Conservation (phyloP, 2,113 vertebrate species). For the Cyphomyrus plagiostoma region DNA sequence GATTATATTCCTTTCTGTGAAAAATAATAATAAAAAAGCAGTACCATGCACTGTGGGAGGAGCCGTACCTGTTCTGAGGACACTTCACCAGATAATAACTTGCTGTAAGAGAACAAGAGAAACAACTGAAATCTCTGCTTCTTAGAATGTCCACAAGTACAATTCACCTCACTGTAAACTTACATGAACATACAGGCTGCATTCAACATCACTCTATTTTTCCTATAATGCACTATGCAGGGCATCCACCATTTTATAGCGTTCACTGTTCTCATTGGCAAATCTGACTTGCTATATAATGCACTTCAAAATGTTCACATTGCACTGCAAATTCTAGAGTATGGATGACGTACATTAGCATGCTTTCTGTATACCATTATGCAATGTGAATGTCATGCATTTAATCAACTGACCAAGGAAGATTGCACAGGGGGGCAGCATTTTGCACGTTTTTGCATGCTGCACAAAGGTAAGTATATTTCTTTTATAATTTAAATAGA, state of each 20-base stretch:
- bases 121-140: background rate
- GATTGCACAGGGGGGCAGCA: background rate
- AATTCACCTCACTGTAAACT: background rate
- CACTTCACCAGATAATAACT: conserved; percentile 85
- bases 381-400: background rate
- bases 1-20: background rate
- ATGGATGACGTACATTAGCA: background rate
- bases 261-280: background rate
- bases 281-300: background rate
- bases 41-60: background rate
- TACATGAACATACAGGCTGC: background rate
- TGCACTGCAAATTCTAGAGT: background rate
- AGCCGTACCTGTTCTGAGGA: conserved; percentile 80
- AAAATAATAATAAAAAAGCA: background rate
- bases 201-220: background rate
- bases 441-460: background rate
- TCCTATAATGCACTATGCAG: background rate
- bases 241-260: background rate
- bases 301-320: background rate
- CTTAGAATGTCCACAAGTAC: background rate
- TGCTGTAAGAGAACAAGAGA: conserved; percentile 58
- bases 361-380: background rate
- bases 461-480: background rate
- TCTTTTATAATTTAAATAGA: background rate
- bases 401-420: background rate